Evolutionary conservation across 2,113 vertebrate species (phyloP), one percentile per base, ranked within the genome.

Genomic region (Phrynocephalus versicolor): DNA sequence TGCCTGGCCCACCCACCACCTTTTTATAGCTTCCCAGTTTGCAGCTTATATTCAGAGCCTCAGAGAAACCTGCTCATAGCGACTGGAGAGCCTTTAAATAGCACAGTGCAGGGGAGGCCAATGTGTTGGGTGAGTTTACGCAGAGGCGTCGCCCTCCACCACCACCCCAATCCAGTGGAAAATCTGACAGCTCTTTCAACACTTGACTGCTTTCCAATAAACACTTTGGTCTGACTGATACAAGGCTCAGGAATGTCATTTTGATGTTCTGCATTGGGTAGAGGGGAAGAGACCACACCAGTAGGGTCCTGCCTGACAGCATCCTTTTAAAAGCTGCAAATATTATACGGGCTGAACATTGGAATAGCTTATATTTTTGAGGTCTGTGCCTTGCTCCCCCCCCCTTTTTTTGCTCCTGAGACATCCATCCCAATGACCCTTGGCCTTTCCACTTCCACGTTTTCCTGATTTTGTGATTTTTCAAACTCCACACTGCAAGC

Each of bases 111-210:
- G 64, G 1, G 0, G 39, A 15, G 0, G 86, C 85, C 86, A 77
- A 65, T 76, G 92, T 19, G 94, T 90, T 0, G 0, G 89, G 12
- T 94, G 93, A 94, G 21, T 6, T 82, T 95, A 80, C 90, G 88
- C 93, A 95, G 94, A 91, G 91, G 10, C 25, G 21, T 73, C 69
- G 57, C 57, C 51, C 41, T 85, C 77, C 69, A 73, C 9, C 80
- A 21, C 69, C 57, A 4, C 88, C 73, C 12, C 10, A 10, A 51
- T 37, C 85, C 92, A 92, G 90, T 93, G 94, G 94, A 95, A 95
- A 95, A 92, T 95, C 74, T 94, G 94, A 94, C 93, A 87, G 91
- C 0, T 45, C 92, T 93, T 82, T 92, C 87, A 78, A 85, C 93
- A 90, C 89, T 91, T 92, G 93, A 90, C 90, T 39, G 88, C 65